These are phyloP conservation scores for Steatornis caripensis DNA, from an alignment of 2,113 vertebrate species.

Conservation along the genomic window DNA sequence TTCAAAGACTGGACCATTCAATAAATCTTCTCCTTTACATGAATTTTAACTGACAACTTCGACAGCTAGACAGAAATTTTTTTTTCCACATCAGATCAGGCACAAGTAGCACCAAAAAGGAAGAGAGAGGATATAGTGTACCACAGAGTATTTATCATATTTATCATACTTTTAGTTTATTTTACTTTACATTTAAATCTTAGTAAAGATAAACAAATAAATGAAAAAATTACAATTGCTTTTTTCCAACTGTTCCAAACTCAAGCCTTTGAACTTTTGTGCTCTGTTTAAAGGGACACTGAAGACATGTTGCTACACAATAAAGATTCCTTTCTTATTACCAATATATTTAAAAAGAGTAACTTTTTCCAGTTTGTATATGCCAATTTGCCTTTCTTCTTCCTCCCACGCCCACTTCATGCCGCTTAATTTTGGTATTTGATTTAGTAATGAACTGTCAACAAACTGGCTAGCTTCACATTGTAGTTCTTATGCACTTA, in stretches of 20 bases:
- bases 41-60: background rate
- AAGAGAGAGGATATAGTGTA: background rate
- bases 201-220: background rate
- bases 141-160: too few species aligned
- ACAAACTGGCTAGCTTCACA: background rate
- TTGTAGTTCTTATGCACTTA: background rate
- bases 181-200: conserved; percentile 3
- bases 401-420: background rate
- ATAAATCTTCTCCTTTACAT: background rate
- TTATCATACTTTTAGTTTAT: background rate
- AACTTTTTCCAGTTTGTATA: background rate
- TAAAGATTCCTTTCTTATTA: conserved; percentile 19
- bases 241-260: background rate
- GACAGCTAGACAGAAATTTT: background rate
- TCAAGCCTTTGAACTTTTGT: background rate
- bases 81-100: background rate
- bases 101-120: background rate
- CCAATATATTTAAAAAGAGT: background rate
- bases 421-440: background rate
- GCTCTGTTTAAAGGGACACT: background rate
- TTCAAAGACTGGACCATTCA: background rate
- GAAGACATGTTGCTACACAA: background rate
- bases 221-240: background rate
- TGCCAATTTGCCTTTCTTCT: background rate
- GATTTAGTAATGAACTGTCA: background rate